These are phyloP conservation scores for Lasiurus borealis DNA, from an alignment of 2,113 vertebrate genomes.

Conservation along the genomic window DNA sequence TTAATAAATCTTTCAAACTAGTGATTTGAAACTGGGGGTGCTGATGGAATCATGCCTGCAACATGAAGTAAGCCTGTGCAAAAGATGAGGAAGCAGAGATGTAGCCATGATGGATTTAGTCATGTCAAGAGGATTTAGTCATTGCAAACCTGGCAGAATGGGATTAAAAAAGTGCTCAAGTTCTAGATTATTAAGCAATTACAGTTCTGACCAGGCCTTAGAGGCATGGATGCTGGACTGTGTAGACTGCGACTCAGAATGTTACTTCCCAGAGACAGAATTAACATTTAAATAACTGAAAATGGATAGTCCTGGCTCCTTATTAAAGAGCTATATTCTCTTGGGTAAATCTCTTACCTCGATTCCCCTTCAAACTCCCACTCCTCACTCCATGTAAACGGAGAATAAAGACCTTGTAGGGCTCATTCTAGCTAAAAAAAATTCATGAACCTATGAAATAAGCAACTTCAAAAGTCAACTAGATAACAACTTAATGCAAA, in stretches of 20 bases:
- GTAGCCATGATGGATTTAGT: not conserved
- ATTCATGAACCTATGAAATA: constrained; percentile 50
- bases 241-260: not conserved
- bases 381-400: not conserved
- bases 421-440: constrained; percentile 45
- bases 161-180: not conserved
- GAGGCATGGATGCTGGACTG: not conserved
- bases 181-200: not conserved
- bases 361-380: not conserved
- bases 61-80: not conserved
- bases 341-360: constrained; percentile 1
- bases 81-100: not conserved
- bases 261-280: not conserved
- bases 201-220: not conserved
- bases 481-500: constrained; percentile 57
- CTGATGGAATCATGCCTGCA: not conserved
- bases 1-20: not conserved
- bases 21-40: not conserved
- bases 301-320: constrained; percentile 8
- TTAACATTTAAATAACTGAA: constrained; percentile 44
- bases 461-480: constrained; percentile 18
- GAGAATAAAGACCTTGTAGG: constrained; percentile 32
- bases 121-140: too few species aligned
- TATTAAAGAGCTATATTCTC: constrained; percentile 55
- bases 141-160: not conserved